These are phyloP conservation scores for Chelonia mydas DNA, from an alignment of 2,797 vertebrate species.

Conservation along the genomic window DNA sequence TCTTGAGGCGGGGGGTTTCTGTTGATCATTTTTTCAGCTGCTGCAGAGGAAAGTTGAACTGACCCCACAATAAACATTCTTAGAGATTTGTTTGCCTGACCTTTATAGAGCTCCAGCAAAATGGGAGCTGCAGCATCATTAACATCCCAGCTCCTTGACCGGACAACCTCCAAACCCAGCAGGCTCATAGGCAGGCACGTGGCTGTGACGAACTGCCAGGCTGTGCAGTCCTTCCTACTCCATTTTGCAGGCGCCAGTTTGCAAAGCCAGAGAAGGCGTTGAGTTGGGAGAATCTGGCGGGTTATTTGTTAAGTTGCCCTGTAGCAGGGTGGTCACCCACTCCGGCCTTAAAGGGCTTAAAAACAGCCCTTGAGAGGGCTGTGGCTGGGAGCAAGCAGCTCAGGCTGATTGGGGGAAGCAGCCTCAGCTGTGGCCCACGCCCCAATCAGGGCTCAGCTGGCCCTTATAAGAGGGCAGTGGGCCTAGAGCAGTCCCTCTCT, in stretches of 20 bases:
- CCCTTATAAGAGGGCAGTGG: too few species aligned
- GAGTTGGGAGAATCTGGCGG: neutral
- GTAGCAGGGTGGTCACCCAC: too few species aligned
- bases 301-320: neutral
- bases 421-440: too few species aligned
- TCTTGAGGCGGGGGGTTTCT: neutral
- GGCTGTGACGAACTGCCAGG: neutral
- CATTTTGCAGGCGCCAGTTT: neutral
- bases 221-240: neutral
- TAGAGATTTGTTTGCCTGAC: neutral
- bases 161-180: neutral
- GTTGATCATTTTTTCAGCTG: neutral
- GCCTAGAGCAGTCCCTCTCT: too few species aligned
- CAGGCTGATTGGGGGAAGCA: too few species aligned
- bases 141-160: neutral
- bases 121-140: neutral
- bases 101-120: neutral
- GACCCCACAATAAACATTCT: neutral
- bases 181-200: neutral
- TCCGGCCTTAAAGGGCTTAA: too few species aligned
- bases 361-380: too few species aligned
- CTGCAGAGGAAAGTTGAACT: neutral
- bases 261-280: neutral
- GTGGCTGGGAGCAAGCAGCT: too few species aligned
- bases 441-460: too few species aligned